Base-by-base conservation (phyloP, 2,113 vertebrate genomes). In the Mirounga angustirostris region DNA sequence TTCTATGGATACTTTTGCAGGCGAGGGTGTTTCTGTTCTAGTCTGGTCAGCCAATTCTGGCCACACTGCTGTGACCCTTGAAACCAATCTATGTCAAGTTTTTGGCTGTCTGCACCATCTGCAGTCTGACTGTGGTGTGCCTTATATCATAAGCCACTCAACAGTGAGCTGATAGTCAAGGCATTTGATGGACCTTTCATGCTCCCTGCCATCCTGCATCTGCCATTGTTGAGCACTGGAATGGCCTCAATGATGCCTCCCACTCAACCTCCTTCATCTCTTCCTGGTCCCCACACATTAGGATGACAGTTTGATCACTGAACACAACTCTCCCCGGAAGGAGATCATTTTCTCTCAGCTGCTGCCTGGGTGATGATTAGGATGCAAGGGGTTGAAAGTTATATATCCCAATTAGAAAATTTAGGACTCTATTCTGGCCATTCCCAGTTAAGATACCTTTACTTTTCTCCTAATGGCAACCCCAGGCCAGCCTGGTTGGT, bases 271-370 rank as follows among this genome's bases (percentile, higher is more conserved):
- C n/a, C 40, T 19, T 81, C 58, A 52, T 30, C 16, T 96, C 61
- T 11, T 97, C 36, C 59, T 26, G 19, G 56, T 65, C 52, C 43
- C 91, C 9, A 30, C 15, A n/a, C n/a, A 13, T 67, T 54, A 58
- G 36, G 78, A 59, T 94, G 54, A 89, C 16, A 79, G n/a, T 54
- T 84, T 19, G 5, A 50, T 76, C 30, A 94, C 2, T 58, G 28
- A 58, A 63, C 65, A 15, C 65, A 76, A 14, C 16, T 50, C 28
- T 85, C 2, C 58, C 69, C 19, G 30, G 46, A 59, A 63, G 74
- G 28, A 14, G 8, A 33, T 95, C n/a, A 40, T 89, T 95, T 93
- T 24, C 81, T 96, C 19, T 94, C 36, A 69, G 74, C 58, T 85
- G 56, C 33, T 84, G 65, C 56, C 54, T 30, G 33, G 12, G 52